phyloP scores from a whole-genome alignment of 2,888 invertebrate genomes.

The Hoplodrina ambigua region DNA sequence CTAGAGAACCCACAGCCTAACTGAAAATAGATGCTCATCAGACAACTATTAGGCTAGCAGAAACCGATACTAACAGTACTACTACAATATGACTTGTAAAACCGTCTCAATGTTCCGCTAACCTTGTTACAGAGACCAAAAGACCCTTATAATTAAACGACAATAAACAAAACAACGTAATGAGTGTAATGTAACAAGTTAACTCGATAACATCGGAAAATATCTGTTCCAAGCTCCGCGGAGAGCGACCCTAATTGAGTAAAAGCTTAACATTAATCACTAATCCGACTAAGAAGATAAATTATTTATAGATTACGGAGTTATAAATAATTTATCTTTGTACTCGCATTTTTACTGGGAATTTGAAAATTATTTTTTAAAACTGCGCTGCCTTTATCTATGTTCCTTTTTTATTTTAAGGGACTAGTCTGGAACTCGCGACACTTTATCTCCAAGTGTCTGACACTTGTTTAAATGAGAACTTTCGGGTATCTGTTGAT shows the following conservation, averaged over 20 bases:
- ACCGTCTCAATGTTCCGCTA: slow-evolving; percentile 5
- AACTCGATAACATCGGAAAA: slow-evolving; percentile 31
- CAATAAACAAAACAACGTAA: slow-evolving; percentile 43
- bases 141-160: slow-evolving; percentile 12
- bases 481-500: no score
- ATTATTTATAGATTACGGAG: slow-evolving; percentile 39
- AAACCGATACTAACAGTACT: neutral
- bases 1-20: neutral
- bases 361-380: slow-evolving; percentile 33
- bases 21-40: neutral
- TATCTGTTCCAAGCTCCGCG: slow-evolving; percentile 4
- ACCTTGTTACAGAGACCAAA: slow-evolving; percentile 2
- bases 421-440: neutral
- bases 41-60: neutral
- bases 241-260: slow-evolving; percentile 42
- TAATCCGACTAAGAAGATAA: slow-evolving; percentile 47
- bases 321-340: no score
- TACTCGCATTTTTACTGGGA: slow-evolving; percentile 3
- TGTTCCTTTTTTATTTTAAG: no score
- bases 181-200: slow-evolving; percentile 36
- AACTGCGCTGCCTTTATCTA: slow-evolving; percentile 1
- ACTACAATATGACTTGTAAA: neutral
- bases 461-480: neutral
- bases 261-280: slow-evolving; percentile 55
- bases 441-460: neutral